Evolutionary conservation across 2,888 invertebrate species (phyloP).

Genomic region (Synergus laeviventris): DNA sequence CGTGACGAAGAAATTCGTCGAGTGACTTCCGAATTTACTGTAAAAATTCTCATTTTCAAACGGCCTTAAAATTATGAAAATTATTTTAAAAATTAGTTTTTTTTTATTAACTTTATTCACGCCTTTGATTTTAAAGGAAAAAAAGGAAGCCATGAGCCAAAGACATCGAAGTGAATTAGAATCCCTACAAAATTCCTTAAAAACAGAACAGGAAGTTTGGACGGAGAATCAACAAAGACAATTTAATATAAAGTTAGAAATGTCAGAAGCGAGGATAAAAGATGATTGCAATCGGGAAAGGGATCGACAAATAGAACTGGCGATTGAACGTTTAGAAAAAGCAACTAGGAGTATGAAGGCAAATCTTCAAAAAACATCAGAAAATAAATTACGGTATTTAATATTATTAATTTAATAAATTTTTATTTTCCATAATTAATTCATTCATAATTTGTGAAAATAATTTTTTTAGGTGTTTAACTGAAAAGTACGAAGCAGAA

Average conservation of each 20-base stretch:
- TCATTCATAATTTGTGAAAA: conserved; percentile 39
- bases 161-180: conserved; percentile 77
- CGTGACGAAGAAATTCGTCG: conserved; percentile 60
- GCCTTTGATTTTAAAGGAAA: conserved; percentile 56
- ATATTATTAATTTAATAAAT: no score
- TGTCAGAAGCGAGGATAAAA: conserved; percentile 83
- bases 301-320: conserved; percentile 87
- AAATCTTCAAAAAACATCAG: conserved; percentile 79
- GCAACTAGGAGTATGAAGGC: conserved; percentile 80
- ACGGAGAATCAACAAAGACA: conserved; percentile 81
- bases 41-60: conserved; percentile 48
- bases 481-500: conserved; percentile 87
- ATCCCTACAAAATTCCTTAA: conserved; percentile 80
- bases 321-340: conserved; percentile 83
- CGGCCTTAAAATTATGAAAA: no score
- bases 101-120: no score
- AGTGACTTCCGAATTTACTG: conserved; percentile 60
- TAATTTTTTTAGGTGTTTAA: conserved; percentile 79
- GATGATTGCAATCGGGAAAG: conserved; percentile 85
- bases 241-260: conserved; percentile 80
- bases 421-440: no score
- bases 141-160: conserved; percentile 59
- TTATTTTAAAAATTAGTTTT: background rate
- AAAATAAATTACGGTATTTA: conserved; percentile 76
- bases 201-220: conserved; percentile 82